Evolutionary conservation across 2,113 vertebrate species (phyloP), one percentile per base, ranked within the genome.

Genomic region (Dipodomys merriami): DNA sequence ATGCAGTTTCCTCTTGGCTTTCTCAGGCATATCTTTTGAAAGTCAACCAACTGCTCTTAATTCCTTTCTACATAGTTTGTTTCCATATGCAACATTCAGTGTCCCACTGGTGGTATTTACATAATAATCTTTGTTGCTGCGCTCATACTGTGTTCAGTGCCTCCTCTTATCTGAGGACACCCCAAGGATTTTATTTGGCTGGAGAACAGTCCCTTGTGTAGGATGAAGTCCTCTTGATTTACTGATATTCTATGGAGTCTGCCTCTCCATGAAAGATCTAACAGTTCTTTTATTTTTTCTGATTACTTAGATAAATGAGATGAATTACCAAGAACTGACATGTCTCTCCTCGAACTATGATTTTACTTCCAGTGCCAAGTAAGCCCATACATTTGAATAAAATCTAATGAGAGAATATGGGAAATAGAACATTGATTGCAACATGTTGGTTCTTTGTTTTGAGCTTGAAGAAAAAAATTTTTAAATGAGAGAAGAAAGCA

Each of bases 1-100:
- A 89, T 44, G 39, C 15, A 53, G 25, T 83, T 89, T 91, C 53
- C 33, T 94, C 7, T 67, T 85, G 87, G 83, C 87, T 80, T 91
- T 1, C 33, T 53, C 60, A 90, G 72, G 72, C 25, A 30, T 80
- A 62, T 76, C 69, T 53, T 86, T 83, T 80, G 44, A 95, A 87
- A 84, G 22, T 60, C 49, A 83, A 29, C 72, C 93, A 95, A 73
- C 53, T 90, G n/a, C 89, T 93, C 73, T 93, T 64, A 67, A n/a
- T 93, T 93, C 30, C 39, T 87, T 60, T 76, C 23, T 30, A 67
- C 33, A n/a, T 53, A 76, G 83, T 73, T 16, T 87, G 80, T 93
- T 25, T 23, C 76, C 29, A 73, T 69, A 85, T 68, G 79, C 44
- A 68, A 35, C 39, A 46, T 69, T 74, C 12, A 73, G 78, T 82